Evolutionary conservation across 1,140 invertebrate genomes (phyloP), one percentile per base, ranked within the genome.

Genomic region (Nixonia krombeini): DNA sequence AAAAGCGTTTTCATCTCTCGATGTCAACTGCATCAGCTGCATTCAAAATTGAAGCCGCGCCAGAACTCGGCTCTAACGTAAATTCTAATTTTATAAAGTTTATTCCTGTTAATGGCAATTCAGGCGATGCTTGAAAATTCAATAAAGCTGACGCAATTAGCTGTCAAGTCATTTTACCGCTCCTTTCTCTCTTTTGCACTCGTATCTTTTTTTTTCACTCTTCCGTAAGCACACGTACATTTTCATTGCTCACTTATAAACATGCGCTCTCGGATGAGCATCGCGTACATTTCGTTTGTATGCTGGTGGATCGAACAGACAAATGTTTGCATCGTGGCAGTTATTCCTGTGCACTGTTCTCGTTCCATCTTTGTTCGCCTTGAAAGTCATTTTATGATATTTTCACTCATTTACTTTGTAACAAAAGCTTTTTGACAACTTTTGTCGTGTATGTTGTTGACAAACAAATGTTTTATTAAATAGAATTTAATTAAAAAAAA

Each of bases 1-100:
- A 73, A 73, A 78, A 75, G 65, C 75, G 56, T 76, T 74, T 72
- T 40, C 40, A 42, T 31, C 12, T 35, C 45, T 53, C 21, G 13
- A 37, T 50, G 26, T 29, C 18, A 12, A 13, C 26, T 23, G 40
- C 40, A 23, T 42, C 18, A 25, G n/a, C 40, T 12, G 12, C 21
- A 25, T 21, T 42, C 40, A 42, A 42, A 21, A 25, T 25, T 42
- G 17, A 25, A 42, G 21, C 40, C n/a, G 1, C 40, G 18, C 12
- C 18, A 12, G 17, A 42, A 25, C 18, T 42, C 18, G 1, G 18
- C 10, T 28, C 42, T 37, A 13, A 29, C 38, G 45, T 17, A 10
- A 35, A 10, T 41, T 28, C 53, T 10, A 47, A 47, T 40, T 47
- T 29, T 35, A 45, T 12, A 23, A 42, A 25, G 40, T n/a, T 23